Evolutionary conservation across 2,113 vertebrate species (phyloP), one percentile per base, ranked within the genome.

Genomic region (Triplophysa dalaica): DNA sequence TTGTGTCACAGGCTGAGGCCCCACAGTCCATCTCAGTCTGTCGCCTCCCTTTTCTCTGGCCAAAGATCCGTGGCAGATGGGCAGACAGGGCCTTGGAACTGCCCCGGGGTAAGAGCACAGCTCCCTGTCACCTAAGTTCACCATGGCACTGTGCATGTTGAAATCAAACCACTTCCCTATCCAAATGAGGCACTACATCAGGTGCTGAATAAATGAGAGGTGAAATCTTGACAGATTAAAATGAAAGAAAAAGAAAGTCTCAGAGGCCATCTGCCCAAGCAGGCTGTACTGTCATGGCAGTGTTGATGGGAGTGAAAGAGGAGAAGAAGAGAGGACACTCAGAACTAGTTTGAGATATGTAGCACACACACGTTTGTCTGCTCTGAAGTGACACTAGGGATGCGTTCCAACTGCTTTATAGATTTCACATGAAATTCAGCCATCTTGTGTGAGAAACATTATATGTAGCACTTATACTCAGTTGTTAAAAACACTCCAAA

Each of bases 221-320:
- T 87, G 67, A 87, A 88, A 88, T 88, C 81, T 89, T 88, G 85
- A 89, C 88, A 90, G 89, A 89, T 88, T 86, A 81, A 88, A 85
- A 86, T 60, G 56, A 80, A 88, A 85, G 82, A 61, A 24, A 75
- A 43, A 56, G 24, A 19, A 54, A 33, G 8, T 8, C 48, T 48
- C 64, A 63, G 74, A 85, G 83, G 88, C 91, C 90, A 92, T 93
- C 91, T 93, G 91, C 88, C 88, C 84, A 79, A 85, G 86, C 88
- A 88, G 88, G 87, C 90, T 90, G 89, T 84, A 87, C 88, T 89
- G 89, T 87, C 87, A 89, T 90, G 83, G 87, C 81, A 81, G 77
- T 81, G 80, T 86, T 90, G 84, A 88, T 84, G 73, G 75, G 77
- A 80, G 81, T 63, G 77, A 79, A 68, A 65, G 65, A 74, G 62